Conservation (phyloP, 2,113 vertebrate genomes). For the Dinomys branickii region DNA sequence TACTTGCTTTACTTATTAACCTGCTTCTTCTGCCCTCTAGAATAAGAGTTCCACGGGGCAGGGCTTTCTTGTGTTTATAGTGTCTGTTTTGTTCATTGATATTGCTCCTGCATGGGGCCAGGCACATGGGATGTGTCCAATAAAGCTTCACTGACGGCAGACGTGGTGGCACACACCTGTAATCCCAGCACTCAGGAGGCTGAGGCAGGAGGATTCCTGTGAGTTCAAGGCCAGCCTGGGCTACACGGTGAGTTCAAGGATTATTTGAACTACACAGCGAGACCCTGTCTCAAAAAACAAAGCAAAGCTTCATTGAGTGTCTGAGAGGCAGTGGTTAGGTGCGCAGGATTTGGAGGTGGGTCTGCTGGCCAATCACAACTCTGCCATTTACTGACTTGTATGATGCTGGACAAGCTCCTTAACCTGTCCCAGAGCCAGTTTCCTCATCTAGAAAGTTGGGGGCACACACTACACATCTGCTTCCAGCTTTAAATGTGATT, state of each 20-base stretch:
- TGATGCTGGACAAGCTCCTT: neutral
- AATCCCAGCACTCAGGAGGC: neutral
- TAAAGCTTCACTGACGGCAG: neutral
- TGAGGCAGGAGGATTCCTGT: neutral
- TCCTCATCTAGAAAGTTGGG: neutral
- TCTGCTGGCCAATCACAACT: neutral
- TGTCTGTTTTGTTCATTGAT: neutral
- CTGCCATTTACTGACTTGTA: neutral
- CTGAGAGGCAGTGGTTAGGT: neutral
- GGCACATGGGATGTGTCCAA: neutral
- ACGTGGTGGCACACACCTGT: neutral
- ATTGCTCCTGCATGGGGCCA: too few relatives aligned
- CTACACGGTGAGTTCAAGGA: neutral
- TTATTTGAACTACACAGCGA: neutral
- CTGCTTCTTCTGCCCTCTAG: neutral
- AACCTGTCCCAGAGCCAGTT: slow-evolving; percentile 35
- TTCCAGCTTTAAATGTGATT: neutral
- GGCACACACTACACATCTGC: neutral
- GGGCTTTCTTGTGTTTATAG: neutral
- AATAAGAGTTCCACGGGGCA: neutral
- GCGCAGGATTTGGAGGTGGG: neutral
- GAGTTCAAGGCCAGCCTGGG: neutral
- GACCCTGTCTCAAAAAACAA: neutral
- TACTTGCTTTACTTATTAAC: neutral
- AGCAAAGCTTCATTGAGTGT: neutral